A percentile compares a stretch with the other conserved stretches of the same genome.
phyloP scores from a whole-genome alignment of 2,113 vertebrate species.

The Ictalurus punctatus region DNA sequence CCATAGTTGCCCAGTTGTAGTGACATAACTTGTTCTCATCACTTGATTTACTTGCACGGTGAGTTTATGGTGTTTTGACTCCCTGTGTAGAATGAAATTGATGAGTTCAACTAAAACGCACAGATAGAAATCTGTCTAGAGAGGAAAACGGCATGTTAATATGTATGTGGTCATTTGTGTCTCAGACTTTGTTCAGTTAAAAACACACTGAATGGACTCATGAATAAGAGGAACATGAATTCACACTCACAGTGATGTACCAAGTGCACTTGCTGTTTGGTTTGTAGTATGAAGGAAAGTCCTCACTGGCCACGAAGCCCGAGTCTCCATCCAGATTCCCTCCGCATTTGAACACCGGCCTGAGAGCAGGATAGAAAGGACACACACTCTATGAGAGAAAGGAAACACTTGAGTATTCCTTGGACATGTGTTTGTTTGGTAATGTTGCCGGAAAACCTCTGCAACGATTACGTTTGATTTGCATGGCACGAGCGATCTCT shows the following conservation, averaged over 20 bases:
- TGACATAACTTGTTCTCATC: not conserved
- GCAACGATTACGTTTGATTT: too few relatives aligned
- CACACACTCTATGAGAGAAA: not conserved
- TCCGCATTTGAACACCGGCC: conserved; percentile 85
- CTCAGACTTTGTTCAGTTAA: not conserved
- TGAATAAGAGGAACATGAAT: not conserved
- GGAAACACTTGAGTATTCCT: not conserved
- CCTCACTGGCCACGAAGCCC: conserved; percentile 85
- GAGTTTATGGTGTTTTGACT: not conserved
- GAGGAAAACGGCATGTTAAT: not conserved
- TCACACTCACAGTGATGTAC: conserved; percentile 83
- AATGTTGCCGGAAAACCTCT: too few relatives aligned
- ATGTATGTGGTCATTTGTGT: not conserved
- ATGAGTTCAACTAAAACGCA: not conserved
- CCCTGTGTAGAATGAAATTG: not conserved
- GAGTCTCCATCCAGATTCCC: conserved; percentile 79
- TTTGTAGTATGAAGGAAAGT: conserved; percentile 83
- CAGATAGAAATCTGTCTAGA: not conserved
- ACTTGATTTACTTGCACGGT: not conserved
- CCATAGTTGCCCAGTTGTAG: not conserved
- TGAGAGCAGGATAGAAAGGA: conserved; percentile 53
- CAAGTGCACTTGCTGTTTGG: conserved; percentile 83
- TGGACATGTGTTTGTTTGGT: not conserved
- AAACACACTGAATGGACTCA: not conserved
- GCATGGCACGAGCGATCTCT: too few relatives aligned